Base-by-base conservation (phyloP, 2,113 vertebrate species). In the Gopherus evgoodei region DNA sequence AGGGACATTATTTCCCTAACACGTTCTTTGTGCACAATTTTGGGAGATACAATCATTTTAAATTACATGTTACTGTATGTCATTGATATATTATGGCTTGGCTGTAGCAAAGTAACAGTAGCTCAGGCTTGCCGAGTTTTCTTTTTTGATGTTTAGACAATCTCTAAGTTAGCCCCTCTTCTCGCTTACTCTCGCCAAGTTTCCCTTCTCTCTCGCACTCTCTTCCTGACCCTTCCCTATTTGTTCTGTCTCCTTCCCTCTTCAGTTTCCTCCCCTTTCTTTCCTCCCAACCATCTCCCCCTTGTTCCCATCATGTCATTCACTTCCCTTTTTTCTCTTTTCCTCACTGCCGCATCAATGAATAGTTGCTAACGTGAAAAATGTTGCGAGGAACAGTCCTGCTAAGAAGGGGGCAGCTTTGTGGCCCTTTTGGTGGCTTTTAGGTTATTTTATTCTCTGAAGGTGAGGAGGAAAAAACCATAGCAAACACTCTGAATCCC, bases 161-260 rank as follows among this genome's bases (percentile, higher is more conserved):
- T n/a, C 80, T 24, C 54, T 8, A 44, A 27, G 11, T 78, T 47
- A 27, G 42, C 42, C 22, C 24, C 75, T 25, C 11, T 25, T 4
- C 50, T 88, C 69, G 44, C 42, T 92, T 11, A 22, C 47, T 44
- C 83, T 65, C 38, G 29, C 49, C 42, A 52, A 44, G 31, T 31
- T 86, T 42, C 1, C 1, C 0, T 24, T 38, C 25, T 44, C 8
- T 47, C 83, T 69, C 12, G 27, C 21, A 3, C 49, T 24, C 1
- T 2, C 8, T 59, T 53, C 22, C 83, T 65, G 5, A 35, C 29
- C 29, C 53, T 22, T n/a, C 1, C 13, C 44, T 42, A 84, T 35
- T 47, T 72, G 38, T 85, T 52, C n/a, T 19, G 35, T 75, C 31
- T 54, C 22, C 19, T 49, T 84, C 17, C 6, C 27, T 12, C 1